phyloP scores from a whole-genome alignment of 2,888 invertebrate genomes.

The Clusia tigrina region DNA sequence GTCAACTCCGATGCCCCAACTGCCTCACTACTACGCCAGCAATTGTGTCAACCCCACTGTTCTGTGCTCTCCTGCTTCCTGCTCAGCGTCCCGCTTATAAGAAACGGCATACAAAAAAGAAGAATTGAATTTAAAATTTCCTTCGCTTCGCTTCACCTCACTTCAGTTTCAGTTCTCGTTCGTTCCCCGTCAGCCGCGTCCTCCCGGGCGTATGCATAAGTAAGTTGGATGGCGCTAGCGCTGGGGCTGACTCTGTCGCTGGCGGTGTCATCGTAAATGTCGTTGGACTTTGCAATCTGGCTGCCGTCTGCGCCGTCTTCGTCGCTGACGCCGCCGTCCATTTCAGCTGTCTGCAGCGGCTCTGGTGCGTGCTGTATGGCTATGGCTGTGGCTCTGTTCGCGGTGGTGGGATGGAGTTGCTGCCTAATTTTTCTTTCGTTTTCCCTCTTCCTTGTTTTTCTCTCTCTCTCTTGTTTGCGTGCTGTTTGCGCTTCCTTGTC shows the following conservation, averaged over 20 bases:
- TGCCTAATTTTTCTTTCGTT: not conserved
- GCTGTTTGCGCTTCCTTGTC: not conserved
- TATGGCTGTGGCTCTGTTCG: not conserved
- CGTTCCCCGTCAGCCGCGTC: not conserved
- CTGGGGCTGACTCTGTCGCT: not conserved
- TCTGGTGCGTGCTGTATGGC: conserved; percentile 6
- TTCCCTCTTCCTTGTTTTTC: not conserved
- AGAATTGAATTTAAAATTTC: conserved; percentile 28
- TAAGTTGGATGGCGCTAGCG: not conserved
- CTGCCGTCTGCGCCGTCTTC: conserved; percentile 3
- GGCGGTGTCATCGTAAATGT: conserved; percentile 10
- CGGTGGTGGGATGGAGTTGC: too few relatives aligned
- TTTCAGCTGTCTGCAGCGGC: not conserved
- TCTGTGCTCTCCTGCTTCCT: not conserved
- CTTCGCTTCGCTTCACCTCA: not conserved
- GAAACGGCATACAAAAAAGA: not conserved
- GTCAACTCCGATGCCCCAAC: not conserved
- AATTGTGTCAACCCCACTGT: not conserved
- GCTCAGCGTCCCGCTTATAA: not conserved
- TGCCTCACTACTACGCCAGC: not conserved
- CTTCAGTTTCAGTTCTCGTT: not conserved
- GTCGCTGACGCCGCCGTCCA: not conserved
- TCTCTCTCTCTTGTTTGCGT: not conserved
- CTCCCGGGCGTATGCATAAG: not conserved
- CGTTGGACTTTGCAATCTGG: conserved; percentile 24